Evolutionary conservation across 35 echinoderm and acorn worm species (phyloP).

Genomic region (Acanthaster planci): DNA sequence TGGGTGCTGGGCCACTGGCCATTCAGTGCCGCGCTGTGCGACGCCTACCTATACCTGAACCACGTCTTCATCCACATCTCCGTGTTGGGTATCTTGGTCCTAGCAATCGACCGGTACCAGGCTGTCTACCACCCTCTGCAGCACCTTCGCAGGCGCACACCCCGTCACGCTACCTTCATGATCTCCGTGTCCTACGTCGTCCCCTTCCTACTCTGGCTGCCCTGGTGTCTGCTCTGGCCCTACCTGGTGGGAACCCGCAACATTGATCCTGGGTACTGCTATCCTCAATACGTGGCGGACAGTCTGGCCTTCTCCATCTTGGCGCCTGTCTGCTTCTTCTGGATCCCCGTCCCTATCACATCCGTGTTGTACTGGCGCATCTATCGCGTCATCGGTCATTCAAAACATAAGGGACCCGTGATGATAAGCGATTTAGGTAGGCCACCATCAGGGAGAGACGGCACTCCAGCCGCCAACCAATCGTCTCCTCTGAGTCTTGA

Average conservation of each 20-base stretch:
- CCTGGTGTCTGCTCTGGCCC: slow-evolving; percentile 11
- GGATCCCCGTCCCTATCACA: slow-evolving; percentile 21
- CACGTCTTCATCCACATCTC: slow-evolving; percentile 27
- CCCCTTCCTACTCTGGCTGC: slow-evolving; percentile 16
- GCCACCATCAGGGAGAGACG: background rate
- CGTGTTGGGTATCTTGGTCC: slow-evolving; percentile 9
- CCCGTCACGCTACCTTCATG: slow-evolving; percentile 13
- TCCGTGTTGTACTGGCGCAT: slow-evolving; percentile 4
- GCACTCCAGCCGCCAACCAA: background rate
- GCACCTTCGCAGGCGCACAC: slow-evolving; percentile 13
- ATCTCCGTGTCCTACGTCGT: slow-evolving; percentile 20
- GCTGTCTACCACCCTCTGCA: slow-evolving; percentile 1
- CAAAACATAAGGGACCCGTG: background rate
- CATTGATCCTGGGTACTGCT: slow-evolving; percentile 6
- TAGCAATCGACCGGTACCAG: slow-evolving; percentile 7
- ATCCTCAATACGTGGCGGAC: slow-evolving; percentile 23
- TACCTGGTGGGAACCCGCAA: slow-evolving; percentile 11
- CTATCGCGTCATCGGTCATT: slow-evolving; percentile 1
- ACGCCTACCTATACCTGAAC: slow-evolving; percentile 27
- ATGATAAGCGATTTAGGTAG: background rate
- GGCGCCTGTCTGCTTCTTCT: slow-evolving; percentile 10
- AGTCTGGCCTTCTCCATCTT: slow-evolving; percentile 11
- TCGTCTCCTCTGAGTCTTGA: too few relatives aligned
- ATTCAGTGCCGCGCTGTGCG: slow-evolving; percentile 17
- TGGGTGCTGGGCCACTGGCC: slow-evolving; percentile 40